Evolutionary conservation across 2,888 invertebrate genomes (phyloP), one percentile per base, ranked within the genome.

Genomic region (Euproctis similis): DNA sequence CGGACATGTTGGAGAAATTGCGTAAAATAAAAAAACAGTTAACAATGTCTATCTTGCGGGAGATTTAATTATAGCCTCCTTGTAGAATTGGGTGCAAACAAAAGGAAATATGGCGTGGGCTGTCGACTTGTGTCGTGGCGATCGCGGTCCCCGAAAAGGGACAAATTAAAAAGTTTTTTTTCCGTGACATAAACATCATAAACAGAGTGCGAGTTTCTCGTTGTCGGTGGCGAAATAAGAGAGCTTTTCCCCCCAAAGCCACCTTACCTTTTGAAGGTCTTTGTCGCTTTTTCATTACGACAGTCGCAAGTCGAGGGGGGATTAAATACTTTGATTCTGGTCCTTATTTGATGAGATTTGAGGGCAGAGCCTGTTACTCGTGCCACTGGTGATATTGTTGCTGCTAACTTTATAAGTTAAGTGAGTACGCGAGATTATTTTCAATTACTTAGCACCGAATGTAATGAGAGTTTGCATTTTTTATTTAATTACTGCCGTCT

Each of bases 271-370:
- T 12, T 35, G 12, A 20, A 20, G 22, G 31, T 40, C 35, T 47
- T 51, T 51, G 57, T 52, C 50, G 42, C 42, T 49, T 48, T 59
- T 55, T 60, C 54, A 60, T 59, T 54, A 54, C 43, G 39, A 29
- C 39, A 31, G 42, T 37, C 36, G 42, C 46, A 42, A 42, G 41
- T 36, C 36, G 39, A 30, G 35, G 35, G n/a, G 30, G 51, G 52
- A 52, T 57, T 59, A 59, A 54, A 59, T 55, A 56, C 58, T 55
- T 52, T 48, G 50, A 47, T 31, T 43, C 53, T 49, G 36, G 37
- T 44, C 34, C 31, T 30, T n/a, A n/a, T n/a, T 24, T 30, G 27
- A 29, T 27, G 37, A 39, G 37, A 34, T 36, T 29, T 30, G 35
- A 33, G 28, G 34, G 17, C 10, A 10, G 19, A 21, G 34, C 38